A percentile compares a stretch with the other conserved stretches of the same genome.
phyloP scores from a whole-genome alignment of 2,113 vertebrate species.

The Peromyscus leucopus region DNA sequence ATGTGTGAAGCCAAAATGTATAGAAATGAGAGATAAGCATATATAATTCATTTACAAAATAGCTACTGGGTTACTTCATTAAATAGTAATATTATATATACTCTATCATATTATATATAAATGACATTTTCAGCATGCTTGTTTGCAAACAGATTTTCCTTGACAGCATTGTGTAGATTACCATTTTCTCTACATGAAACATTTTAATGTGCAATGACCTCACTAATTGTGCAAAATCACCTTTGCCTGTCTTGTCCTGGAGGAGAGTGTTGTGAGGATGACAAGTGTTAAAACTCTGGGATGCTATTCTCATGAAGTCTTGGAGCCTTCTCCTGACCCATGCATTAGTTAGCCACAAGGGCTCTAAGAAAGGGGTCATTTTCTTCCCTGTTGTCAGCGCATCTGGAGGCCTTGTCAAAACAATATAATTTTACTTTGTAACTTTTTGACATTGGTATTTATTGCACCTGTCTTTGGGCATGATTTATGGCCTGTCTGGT shows the following conservation, averaged over 20 bases:
- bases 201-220: background rate
- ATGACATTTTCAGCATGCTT: background rate
- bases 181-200: background rate
- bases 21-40: background rate
- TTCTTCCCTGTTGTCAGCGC: conserved; percentile 87
- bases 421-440: conserved; percentile 91
- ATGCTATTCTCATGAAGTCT: conserved; percentile 63
- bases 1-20: conserved; percentile 30
- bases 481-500: conserved; percentile 95
- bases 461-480: conserved; percentile 91
- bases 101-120: too few relatives aligned
- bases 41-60: background rate
- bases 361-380: conserved; percentile 82
- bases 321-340: background rate
- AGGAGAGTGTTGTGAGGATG: conserved; percentile 64
- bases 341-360: background rate
- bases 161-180: background rate
- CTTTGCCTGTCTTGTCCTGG: background rate
- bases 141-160: background rate
- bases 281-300: conserved; percentile 79
- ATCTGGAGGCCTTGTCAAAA: conserved; percentile 94
- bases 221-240: background rate
- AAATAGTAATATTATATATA: background rate
- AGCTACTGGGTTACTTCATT: background rate
- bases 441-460: conserved; percentile 91